Percentiles rank a stretch among this genome's conserved stretches.
phyloP scores from a whole-genome alignment of 2,888 invertebrate species.

The Oxytorus armatus region DNA sequence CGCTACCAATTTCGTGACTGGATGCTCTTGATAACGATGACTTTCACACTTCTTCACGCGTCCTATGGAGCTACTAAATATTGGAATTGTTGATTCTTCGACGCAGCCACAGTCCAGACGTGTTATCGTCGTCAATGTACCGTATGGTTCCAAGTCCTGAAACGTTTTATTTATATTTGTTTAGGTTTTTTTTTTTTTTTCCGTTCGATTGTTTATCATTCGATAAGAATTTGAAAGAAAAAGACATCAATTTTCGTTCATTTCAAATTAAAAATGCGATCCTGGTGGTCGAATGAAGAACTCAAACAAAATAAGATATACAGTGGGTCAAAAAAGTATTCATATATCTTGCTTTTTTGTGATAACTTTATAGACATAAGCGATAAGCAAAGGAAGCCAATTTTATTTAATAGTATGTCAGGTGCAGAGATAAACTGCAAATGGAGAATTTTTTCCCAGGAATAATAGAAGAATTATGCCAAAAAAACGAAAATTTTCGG shows the following conservation, averaged over 20 bases:
- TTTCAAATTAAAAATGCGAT: background rate
- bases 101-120: conserved; percentile 76
- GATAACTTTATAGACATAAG: too few relatives aligned
- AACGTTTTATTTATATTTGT: conserved; percentile 41
- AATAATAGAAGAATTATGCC: too few relatives aligned
- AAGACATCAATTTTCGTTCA: background rate
- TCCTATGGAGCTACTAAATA: conserved; percentile 73
- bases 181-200: background rate
- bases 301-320: background rate
- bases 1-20: conserved; percentile 67
- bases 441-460: too few relatives aligned
- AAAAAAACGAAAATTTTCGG: too few relatives aligned
- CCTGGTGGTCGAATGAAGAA: background rate
- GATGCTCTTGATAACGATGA: conserved; percentile 70
- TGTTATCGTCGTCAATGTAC: conserved; percentile 77
- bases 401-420: too few relatives aligned
- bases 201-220: background rate
- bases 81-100: conserved; percentile 74
- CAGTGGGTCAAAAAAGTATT: too few relatives aligned
- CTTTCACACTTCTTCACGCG: conserved; percentile 71
- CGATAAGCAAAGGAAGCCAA: too few relatives aligned
- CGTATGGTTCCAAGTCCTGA: conserved; percentile 75
- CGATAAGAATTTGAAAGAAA: background rate
- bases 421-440: too few relatives aligned
- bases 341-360: too few relatives aligned